Base-by-base conservation (phyloP, 2,113 vertebrate species). In the Diphyllodes magnificus region DNA sequence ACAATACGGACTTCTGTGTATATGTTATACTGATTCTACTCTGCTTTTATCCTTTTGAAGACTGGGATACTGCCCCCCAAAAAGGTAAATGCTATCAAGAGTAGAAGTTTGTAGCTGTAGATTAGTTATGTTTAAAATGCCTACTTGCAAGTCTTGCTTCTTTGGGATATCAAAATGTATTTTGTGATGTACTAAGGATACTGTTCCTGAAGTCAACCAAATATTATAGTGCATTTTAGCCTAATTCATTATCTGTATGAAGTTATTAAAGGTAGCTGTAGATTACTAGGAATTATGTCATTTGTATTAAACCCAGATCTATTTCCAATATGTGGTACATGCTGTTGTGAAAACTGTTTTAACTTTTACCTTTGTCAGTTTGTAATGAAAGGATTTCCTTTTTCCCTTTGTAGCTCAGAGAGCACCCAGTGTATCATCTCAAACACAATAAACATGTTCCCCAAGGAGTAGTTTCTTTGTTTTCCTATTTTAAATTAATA, bases 141-240 rank as follows among this genome's bases (percentile, higher is more conserved):
- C 98, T 98, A 98, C 98, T 99, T 98, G 98, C 98, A 99, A 99
- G 98, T 99, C 98, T 99, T 98, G 98, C 98, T 99, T 99, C 98
- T 99, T 99, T 98, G 98, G 98, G 98, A 99, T 99, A 99, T 99
- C 98, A 98, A 99, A 98, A 98, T 98, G 98, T 99, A 99, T 99
- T 99, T 99, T 99, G 98, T 99, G 98, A 99, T 99, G 98, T 99
- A 99, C 98, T 98, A 98, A 99, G 98, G 98, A 99, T 98, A 98
- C 98, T 98, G 98, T 98, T 99, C 98, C 98, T 98, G 97, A 98
- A 98, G 98, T 98, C 98, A 98, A 99, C 98, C 98, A 99, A 99
- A 99, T 99, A 99, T 99, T 98, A 98, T 98, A 99, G 98, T 99
- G 98, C 98, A 99, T 99, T 99, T 99, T 99, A 99, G 98, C 98